Evolutionary conservation across 1,140 invertebrate genomes (phyloP).

Genomic region (Dreissena rostriformis): DNA sequence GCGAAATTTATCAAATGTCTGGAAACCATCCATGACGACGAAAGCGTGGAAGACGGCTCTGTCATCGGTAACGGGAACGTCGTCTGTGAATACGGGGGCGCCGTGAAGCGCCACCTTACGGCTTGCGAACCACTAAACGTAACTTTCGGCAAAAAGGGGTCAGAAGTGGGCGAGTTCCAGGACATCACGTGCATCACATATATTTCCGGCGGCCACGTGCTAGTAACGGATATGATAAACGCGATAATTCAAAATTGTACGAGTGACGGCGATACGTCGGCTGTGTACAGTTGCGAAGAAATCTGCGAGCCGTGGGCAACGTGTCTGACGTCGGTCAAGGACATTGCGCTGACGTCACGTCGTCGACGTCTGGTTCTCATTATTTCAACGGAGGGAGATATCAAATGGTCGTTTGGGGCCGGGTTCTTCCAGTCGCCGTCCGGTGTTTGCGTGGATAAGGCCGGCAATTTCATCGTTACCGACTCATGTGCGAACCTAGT

Average conservation of each 20-base stretch:
- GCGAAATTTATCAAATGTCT: background rate
- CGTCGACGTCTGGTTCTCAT: conserved; percentile 53
- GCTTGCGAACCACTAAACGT: background rate
- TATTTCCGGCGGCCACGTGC: conserved; percentile 28
- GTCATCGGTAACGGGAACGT: conserved; percentile 8
- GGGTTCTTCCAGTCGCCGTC: conserved; percentile 47
- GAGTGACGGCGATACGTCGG: conserved; percentile 6
- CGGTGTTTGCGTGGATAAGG: conserved; percentile 40
- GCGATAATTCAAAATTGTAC: conserved; percentile 55
- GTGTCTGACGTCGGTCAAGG: conserved; percentile 29
- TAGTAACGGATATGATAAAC: conserved; percentile 64
- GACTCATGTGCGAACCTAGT: conserved; percentile 50
- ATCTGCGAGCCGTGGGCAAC: conserved; percentile 55
- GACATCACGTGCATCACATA: conserved; percentile 55
- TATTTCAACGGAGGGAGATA: conserved; percentile 41
- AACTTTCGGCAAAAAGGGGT: conserved; percentile 54
- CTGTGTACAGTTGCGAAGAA: conserved; percentile 47
- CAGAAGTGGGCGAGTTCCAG: conserved; percentile 53
- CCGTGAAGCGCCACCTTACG: background rate
- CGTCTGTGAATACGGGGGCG: background rate
- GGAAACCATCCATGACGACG: background rate
- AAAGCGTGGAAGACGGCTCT: background rate
- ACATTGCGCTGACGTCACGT: conserved; percentile 56
- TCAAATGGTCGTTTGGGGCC: conserved; percentile 51
- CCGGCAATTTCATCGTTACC: conserved; percentile 52